A percentile compares a stretch with the other conserved stretches of the same genome.
These are phyloP conservation scores for Papilio glaucus DNA, from an alignment of 1,140 invertebrate genomes.

Conservation along the genomic window DNA sequence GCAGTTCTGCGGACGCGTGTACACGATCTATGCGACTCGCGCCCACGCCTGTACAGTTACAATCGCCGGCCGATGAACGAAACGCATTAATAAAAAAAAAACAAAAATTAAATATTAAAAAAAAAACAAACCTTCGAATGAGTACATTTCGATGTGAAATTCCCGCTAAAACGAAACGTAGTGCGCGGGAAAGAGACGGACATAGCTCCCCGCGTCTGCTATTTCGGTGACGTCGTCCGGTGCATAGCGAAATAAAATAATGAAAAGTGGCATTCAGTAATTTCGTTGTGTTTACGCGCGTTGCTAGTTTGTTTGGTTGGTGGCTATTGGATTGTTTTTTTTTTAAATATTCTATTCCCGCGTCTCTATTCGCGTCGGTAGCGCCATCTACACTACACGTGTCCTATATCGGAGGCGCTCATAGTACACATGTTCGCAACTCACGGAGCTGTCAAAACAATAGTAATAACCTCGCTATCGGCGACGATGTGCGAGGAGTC, in stretches of 20 bases:
- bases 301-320: slow-evolving; percentile 76
- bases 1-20: slow-evolving; percentile 65
- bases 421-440: slow-evolving; percentile 57
- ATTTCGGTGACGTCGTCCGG: slow-evolving; percentile 75
- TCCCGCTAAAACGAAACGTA: slow-evolving; percentile 49
- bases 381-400: slow-evolving; percentile 66
- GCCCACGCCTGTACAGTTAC: slow-evolving; percentile 37
- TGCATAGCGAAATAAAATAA: slow-evolving; percentile 80
- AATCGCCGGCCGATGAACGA: slow-evolving; percentile 38
- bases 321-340: slow-evolving; percentile 44
- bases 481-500: slow-evolving; percentile 42
- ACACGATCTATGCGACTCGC: slow-evolving; percentile 62
- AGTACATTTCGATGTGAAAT: slow-evolving; percentile 66
- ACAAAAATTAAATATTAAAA: slow-evolving; percentile 43
- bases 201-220: slow-evolving; percentile 59
- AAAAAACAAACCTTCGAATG: slow-evolving; percentile 55
- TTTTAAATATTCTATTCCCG: slow-evolving; percentile 41
- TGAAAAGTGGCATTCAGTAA: slow-evolving; percentile 81
- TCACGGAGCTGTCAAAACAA: slow-evolving; percentile 73
- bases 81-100: slow-evolving; percentile 45
- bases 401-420: slow-evolving; percentile 44
- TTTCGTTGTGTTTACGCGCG: slow-evolving; percentile 81
- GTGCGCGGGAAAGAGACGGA: slow-evolving; percentile 67
- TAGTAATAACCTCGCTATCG: slow-evolving; percentile 45
- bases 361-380: slow-evolving; percentile 44